Conservation (phyloP, 2,888 invertebrate genomes). For the Nebria brevicollis region DNA sequence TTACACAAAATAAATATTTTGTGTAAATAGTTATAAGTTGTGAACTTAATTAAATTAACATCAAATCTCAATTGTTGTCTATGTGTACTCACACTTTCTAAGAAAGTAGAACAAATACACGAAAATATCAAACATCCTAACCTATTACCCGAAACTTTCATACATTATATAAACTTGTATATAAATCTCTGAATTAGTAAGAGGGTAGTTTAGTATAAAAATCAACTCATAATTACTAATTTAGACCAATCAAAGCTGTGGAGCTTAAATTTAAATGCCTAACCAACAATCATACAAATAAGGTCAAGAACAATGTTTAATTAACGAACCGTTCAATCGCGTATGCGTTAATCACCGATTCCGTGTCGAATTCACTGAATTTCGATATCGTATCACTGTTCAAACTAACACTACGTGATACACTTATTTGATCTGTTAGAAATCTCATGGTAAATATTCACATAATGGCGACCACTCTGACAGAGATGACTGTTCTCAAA, state of each 20-base stretch:
- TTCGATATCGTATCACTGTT: constrained; percentile 33
- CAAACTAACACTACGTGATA: constrained; percentile 25
- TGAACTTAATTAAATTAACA: not conserved
- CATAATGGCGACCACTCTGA: constrained; percentile 31
- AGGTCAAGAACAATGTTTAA: constrained; percentile 7
- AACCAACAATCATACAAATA: constrained; percentile 20
- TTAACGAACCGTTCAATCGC: constrained; percentile 27
- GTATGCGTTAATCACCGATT: constrained; percentile 29
- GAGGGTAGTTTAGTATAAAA: constrained; percentile 9
- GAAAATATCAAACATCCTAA: not conserved
- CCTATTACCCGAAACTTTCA: not conserved
- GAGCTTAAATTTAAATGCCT: constrained; percentile 38
- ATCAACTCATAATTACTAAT: constrained; percentile 14
- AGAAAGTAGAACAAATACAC: not conserved
- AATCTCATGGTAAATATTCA: constrained; percentile 36
- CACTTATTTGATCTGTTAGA: constrained; percentile 30
- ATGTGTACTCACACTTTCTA: not conserved
- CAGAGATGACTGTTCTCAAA: not conserved
- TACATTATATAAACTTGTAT: not conserved
- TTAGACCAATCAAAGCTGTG: constrained; percentile 26
- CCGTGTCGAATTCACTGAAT: constrained; percentile 42
- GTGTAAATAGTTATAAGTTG: no score
- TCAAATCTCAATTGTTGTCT: not conserved
- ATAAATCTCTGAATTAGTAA: constrained; percentile 14
- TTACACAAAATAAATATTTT: no score